These are phyloP conservation scores for Caenorhabditis briggsae DNA, from an alignment of 1,140 invertebrate genomes.

Conservation along the genomic window DNA sequence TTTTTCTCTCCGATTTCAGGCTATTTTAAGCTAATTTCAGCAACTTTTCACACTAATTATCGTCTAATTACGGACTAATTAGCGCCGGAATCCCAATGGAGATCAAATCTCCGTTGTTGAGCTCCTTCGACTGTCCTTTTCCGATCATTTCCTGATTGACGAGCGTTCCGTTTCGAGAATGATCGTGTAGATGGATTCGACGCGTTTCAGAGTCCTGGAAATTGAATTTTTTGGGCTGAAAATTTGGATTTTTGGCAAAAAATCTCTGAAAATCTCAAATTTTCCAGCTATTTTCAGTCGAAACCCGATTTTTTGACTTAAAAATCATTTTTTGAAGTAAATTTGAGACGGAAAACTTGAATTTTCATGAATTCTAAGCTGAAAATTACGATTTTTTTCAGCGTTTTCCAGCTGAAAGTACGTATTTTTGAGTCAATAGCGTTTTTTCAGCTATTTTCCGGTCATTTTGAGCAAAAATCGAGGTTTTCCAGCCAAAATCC, in stretches of 20 bases:
- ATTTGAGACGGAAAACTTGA: too few species aligned
- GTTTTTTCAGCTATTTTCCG: too few species aligned
- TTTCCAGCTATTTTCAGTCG: too few species aligned
- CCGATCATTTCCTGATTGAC: conserved; percentile 46
- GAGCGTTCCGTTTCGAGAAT: conserved; percentile 14
- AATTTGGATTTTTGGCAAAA: background rate
- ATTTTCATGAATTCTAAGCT: too few species aligned
- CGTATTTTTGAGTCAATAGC: too few species aligned
- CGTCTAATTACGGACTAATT: background rate
- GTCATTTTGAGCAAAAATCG: too few species aligned
- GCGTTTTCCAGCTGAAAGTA: too few species aligned
- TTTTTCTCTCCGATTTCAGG: too few species aligned
- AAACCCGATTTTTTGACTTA: too few species aligned
- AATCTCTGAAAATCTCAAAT: background rate
- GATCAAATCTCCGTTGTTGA: conserved; percentile 44
- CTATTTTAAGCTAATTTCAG: background rate
- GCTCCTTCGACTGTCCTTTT: conserved; percentile 13
- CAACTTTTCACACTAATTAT: background rate
- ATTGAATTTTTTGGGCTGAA: background rate
- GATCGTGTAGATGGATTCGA: conserved; percentile 22
- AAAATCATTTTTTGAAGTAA: too few species aligned
- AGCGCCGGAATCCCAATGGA: conserved; percentile 25
- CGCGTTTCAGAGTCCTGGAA: background rate
- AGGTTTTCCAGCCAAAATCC: too few species aligned
- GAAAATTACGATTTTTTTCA: too few species aligned